These are phyloP conservation scores for Dascillus cervinus DNA, from an alignment of 2,888 invertebrate species.

Conservation along the genomic window DNA sequence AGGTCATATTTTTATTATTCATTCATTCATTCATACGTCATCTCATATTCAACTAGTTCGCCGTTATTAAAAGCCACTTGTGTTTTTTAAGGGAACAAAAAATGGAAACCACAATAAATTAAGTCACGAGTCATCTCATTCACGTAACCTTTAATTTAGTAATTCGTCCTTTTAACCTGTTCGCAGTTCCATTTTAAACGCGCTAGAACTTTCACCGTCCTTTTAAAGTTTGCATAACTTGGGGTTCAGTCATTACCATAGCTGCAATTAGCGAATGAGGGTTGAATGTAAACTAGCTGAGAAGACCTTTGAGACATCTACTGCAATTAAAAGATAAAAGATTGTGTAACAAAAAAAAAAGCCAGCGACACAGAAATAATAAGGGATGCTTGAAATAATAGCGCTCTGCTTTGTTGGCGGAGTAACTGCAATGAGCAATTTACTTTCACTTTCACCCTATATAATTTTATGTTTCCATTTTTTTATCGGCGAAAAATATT, in stretches of 20 bases:
- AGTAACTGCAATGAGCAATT: conserved; percentile 27
- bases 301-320: conserved; percentile 27
- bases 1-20: too few species aligned
- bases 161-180: too few species aligned
- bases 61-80: too few species aligned
- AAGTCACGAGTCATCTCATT: too few species aligned
- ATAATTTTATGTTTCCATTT: too few species aligned
- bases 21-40: too few species aligned
- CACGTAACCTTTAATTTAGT: too few species aligned
- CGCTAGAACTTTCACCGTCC: conserved; percentile 29
- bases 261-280: conserved; percentile 35
- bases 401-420: conserved; percentile 33
- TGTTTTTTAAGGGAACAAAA: too few species aligned
- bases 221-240: conserved; percentile 38
- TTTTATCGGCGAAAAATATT: too few species aligned
- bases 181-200: conserved; percentile 28
- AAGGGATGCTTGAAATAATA: conserved; percentile 38
- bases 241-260: conserved; percentile 32
- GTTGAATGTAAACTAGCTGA: conserved; percentile 36
- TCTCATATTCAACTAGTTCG: too few species aligned
- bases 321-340: conserved; percentile 37
- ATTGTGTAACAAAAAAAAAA: conserved; percentile 36
- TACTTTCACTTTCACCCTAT: too few species aligned
- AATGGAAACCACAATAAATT: too few species aligned
- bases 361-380: conserved; percentile 37